These are phyloP conservation scores for Ataeniobius toweri DNA, from an alignment of 2,797 vertebrate genomes.

Conservation along the genomic window DNA sequence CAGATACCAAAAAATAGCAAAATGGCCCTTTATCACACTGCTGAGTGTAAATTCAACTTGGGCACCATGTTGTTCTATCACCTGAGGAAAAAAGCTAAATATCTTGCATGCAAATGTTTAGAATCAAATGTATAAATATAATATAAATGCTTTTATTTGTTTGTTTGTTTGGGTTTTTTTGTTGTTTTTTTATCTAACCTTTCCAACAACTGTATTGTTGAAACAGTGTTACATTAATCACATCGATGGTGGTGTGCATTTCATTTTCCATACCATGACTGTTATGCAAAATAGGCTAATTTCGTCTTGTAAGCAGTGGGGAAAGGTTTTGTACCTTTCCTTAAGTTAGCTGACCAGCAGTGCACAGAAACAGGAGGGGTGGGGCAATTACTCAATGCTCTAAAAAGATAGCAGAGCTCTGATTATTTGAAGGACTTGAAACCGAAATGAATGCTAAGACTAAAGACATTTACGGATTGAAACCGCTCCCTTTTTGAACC, in stretches of 20 bases:
- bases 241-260: neutral
- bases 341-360: neutral
- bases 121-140: neutral
- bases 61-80: neutral
- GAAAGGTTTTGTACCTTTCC: neutral
- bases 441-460: neutral
- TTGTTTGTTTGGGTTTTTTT: too few species aligned
- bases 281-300: neutral
- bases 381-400: neutral
- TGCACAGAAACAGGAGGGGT: neutral
- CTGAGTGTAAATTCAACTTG: neutral
- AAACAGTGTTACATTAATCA: neutral
- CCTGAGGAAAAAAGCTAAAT: neutral
- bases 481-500: neutral
- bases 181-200: neutral
- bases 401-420: neutral
- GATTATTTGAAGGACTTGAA: neutral
- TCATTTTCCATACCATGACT: neutral
- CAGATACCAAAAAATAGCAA: neutral
- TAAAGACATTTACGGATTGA: neutral
- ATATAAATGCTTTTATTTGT: neutral
- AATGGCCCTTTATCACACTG: neutral
- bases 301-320: neutral
- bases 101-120: neutral
- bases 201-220: neutral